Evolutionary conservation across 1,140 invertebrate species (phyloP).

Genomic region (Drosophila lowei): DNA sequence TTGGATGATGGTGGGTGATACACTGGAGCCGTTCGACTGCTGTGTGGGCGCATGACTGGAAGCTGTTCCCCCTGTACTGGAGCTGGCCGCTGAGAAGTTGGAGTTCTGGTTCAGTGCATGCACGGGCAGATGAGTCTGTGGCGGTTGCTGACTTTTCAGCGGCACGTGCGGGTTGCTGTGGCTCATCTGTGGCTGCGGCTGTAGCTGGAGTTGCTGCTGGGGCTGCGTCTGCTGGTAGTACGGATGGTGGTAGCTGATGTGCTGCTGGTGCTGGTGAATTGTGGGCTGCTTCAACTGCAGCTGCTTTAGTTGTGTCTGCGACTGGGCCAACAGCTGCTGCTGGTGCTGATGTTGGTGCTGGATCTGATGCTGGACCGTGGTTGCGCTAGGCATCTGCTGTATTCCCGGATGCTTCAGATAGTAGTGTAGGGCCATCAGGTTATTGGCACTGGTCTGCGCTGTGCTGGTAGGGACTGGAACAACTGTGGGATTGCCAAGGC

Average conservation of each 20-base stretch:
- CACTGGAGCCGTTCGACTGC: conserved; percentile 76
- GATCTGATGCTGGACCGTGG: conserved; percentile 37
- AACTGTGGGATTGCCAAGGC: conserved; percentile 21
- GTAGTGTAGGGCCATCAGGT: conserved; percentile 79
- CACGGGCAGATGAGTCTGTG: conserved; percentile 63
- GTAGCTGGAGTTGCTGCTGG: conserved; percentile 46
- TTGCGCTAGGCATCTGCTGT: conserved; percentile 39
- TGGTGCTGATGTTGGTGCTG: conserved; percentile 61
- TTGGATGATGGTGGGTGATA: conserved; percentile 69
- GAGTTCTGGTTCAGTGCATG: conserved; percentile 80
- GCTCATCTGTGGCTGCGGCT: conserved; percentile 37
- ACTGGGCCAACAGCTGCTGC: conserved; percentile 63
- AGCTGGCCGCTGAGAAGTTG: conserved; percentile 79
- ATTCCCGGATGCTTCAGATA: conserved; percentile 77
- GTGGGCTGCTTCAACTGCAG: conserved; percentile 77
- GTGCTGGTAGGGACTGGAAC: conserved; percentile 44
- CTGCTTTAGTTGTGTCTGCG: conserved; percentile 75
- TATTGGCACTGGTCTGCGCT: conserved; percentile 54
- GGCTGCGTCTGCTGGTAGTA: conserved; percentile 72
- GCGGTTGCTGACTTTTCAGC: conserved; percentile 29
- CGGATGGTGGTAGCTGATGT: conserved; percentile 74
- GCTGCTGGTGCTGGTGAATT: conserved; percentile 78
- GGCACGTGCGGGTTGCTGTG: conserved; percentile 43
- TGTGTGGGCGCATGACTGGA: conserved; percentile 81
- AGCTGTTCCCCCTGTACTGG: conserved; percentile 76